Percentiles rank a stretch among this genome's conserved stretches.
Conservation (phyloP, 2,797 vertebrate genomes). For the Acanthis flammea region DNA sequence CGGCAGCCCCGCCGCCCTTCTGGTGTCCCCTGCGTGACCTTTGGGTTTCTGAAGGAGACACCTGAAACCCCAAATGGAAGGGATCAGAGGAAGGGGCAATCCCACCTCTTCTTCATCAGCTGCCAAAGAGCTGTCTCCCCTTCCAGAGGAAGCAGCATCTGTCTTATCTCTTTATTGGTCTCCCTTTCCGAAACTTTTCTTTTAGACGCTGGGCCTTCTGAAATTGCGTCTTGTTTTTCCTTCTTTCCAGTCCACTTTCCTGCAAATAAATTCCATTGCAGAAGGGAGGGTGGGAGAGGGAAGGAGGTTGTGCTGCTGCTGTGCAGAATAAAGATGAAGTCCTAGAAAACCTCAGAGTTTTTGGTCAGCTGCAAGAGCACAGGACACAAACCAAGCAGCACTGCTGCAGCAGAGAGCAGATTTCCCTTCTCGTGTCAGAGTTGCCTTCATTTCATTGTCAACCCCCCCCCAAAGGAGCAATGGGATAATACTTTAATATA, state of each 20-base stretch:
- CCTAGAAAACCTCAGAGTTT: not conserved
- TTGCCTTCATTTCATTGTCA: not conserved
- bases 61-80: slow-evolving; percentile 70
- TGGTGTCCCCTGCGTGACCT: slow-evolving; percentile 71
- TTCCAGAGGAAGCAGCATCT: slow-evolving; percentile 39
- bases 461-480: not conserved
- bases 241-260: not conserved
- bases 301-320: not conserved
- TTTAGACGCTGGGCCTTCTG: not conserved
- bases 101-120: slow-evolving; percentile 60
- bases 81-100: slow-evolving; percentile 64
- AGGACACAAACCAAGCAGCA: not conserved
- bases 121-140: slow-evolving; percentile 26
- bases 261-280: not conserved
- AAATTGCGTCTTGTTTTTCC: not conserved
- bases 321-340: not conserved
- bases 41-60: slow-evolving; percentile 61
- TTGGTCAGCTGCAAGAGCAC: not conserved
- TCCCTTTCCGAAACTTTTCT: not conserved
- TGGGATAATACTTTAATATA: not conserved
- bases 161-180: slow-evolving; percentile 46
- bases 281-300: not conserved
- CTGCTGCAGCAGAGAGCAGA: not conserved
- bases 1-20: slow-evolving; percentile 50
- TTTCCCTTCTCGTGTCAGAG: not conserved